Evolutionary conservation across 2,113 vertebrate genomes (phyloP).

Genomic region (Hyaena hyaena): DNA sequence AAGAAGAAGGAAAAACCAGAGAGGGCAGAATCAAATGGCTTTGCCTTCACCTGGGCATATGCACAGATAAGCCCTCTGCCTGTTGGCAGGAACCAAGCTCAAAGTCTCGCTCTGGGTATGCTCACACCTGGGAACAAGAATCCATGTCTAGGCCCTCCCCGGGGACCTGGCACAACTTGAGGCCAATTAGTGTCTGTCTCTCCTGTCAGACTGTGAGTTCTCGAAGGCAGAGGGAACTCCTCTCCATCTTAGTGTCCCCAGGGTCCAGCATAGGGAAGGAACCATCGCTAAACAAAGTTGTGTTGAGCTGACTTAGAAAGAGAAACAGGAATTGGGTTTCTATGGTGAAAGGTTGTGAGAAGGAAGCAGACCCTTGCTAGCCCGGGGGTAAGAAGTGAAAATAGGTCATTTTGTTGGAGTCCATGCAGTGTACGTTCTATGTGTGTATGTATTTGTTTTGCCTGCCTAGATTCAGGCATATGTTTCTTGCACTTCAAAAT

Average conservation of each 20-base stretch:
- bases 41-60: neutral
- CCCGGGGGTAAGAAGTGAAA: neutral
- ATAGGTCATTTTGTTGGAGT: neutral
- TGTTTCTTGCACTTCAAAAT: neutral
- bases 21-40: neutral
- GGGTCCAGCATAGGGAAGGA: neutral
- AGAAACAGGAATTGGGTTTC: neutral
- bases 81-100: neutral
- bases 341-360: fast-evolving
- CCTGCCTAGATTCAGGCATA: neutral
- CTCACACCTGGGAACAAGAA: neutral
- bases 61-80: neutral
- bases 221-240: neutral
- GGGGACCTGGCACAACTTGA: neutral
- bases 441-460: neutral
- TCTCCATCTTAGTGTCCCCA: neutral
- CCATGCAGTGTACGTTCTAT: too few species aligned
- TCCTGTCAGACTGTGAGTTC: neutral
- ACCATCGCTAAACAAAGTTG: neutral
- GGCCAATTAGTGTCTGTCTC: neutral
- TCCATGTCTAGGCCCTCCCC: neutral
- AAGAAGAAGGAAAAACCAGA: neutral
- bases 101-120: neutral
- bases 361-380: neutral
- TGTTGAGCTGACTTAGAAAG: neutral